phyloP scores from a whole-genome alignment of 1,140 invertebrate species.

The Leucophenga varia region DNA sequence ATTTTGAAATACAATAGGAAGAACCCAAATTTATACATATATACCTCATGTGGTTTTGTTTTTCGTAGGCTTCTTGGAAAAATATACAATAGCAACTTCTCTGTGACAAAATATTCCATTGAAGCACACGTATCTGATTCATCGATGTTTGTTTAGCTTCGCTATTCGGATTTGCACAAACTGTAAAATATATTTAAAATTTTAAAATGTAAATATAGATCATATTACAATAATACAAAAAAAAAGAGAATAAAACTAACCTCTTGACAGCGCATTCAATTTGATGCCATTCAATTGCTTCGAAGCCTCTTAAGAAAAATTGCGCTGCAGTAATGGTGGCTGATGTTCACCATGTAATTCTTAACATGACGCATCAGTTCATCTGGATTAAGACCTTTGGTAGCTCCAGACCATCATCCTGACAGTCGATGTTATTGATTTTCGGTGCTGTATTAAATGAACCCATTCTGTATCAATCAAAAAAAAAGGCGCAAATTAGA shows the following conservation, averaged over 20 bases:
- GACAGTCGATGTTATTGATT: slow-evolving; percentile 65
- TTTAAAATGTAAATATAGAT: too few relatives aligned
- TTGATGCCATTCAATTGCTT: slow-evolving; percentile 35
- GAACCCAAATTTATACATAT: too few relatives aligned
- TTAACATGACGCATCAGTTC: slow-evolving; percentile 62
- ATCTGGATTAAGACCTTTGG: slow-evolving; percentile 58
- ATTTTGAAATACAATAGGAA: too few relatives aligned
- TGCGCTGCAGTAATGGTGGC: slow-evolving; percentile 32
- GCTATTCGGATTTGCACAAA: too few relatives aligned
- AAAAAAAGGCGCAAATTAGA: too few relatives aligned
- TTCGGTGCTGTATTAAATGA: slow-evolving; percentile 71
- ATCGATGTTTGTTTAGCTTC: too few relatives aligned
- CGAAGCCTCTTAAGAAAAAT: slow-evolving; percentile 31
- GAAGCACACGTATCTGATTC: slow-evolving; percentile 64
- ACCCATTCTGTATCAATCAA: slow-evolving; percentile 72
- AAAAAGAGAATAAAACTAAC: too few relatives aligned
- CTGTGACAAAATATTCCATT: slow-evolving; percentile 78
- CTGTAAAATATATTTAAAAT: too few relatives aligned
- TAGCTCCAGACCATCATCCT: slow-evolving; percentile 64
- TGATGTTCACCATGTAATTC: slow-evolving; percentile 37
- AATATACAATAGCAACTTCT: too few relatives aligned
- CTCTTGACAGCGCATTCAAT: slow-evolving; percentile 53
- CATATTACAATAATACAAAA: too few relatives aligned
- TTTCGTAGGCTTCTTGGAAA: too few relatives aligned
- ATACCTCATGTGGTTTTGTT: too few relatives aligned